Evolutionary conservation across 1,140 invertebrate species (phyloP), one percentile per base, ranked within the genome.

Genomic region (fruit fly (Drosophila melanogaster)): DNA sequence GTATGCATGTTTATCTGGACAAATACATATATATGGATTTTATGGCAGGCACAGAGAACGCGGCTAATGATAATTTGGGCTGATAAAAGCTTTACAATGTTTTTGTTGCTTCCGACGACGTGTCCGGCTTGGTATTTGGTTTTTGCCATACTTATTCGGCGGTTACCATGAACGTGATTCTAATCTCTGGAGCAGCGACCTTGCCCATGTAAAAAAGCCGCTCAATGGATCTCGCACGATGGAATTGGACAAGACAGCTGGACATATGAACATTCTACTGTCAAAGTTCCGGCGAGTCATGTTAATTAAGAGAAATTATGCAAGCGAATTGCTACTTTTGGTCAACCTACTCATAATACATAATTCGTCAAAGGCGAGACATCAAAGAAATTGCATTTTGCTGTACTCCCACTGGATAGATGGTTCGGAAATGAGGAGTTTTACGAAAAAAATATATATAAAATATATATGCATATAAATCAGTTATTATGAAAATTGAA

Each of bases 71-170:
- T 73, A 69, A 80, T 84, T 61, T 55, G 81, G 35, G 66, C 66
- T 84, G 77, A 84, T 84, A 86, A 84, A 84, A 84, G 81, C 81
- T 69, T 86, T 81, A 86, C 72, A 84, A 69, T 86, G 77, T 86
- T 84, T 73, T 76, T 57, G 40, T 54, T 50, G 40, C 56, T 65
- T 46, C 30, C 80, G 37, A 47, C 50, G 72, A 64, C 73, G 62
- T 81, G 70, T 79, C 62, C 80, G 40, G 60, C 72, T 62, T 41
- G 61, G 54, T 56, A 54, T 47, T 37, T 37, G 47, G 26, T 51
- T 58, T 69, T 47, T 51, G 33, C 41, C 17, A 19, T 22, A 47
- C 50, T 66, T 56, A 46, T 55, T 47, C n/a, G 54, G 55, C 44
- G 72, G 44, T 56, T 44, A 12, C 33, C 38, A 46, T 37, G 57